Conservation (phyloP, 2,113 vertebrate species). For the Eleginops maclovinus region DNA sequence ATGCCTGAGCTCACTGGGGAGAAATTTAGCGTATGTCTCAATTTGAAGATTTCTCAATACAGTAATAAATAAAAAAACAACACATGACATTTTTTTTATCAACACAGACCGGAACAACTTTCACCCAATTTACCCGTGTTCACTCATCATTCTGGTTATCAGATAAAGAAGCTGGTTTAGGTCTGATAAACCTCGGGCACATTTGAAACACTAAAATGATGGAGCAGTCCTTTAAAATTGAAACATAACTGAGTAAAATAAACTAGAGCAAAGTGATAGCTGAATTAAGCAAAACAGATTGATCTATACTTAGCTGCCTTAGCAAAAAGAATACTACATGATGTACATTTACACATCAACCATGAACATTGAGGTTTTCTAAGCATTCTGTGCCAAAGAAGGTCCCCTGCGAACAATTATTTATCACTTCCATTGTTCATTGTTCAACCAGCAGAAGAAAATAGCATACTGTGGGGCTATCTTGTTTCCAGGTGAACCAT, state of each 20-base stretch:
- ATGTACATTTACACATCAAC: too few relatives aligned
- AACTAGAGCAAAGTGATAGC: neutral
- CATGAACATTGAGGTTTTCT: neutral
- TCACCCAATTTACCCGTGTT: neutral
- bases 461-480: neutral
- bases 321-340: neutral
- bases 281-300: neutral
- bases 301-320: neutral
- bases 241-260: neutral
- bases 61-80: too few relatives aligned
- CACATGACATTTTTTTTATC: too few relatives aligned
- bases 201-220: neutral
- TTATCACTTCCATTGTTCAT: neutral
- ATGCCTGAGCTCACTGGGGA: conserved; percentile 15
- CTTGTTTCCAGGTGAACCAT: conserved; percentile 38
- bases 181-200: neutral
- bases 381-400: neutral
- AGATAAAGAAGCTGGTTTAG: neutral
- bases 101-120: too few relatives aligned
- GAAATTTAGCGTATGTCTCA: neutral
- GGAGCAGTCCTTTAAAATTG: neutral
- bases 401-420: neutral
- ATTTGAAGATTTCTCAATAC: neutral
- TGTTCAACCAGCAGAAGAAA: neutral
- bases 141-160: neutral